Evolutionary conservation across 1,140 invertebrate genomes (phyloP).

Genomic region (Glossosoma conforme): DNA sequence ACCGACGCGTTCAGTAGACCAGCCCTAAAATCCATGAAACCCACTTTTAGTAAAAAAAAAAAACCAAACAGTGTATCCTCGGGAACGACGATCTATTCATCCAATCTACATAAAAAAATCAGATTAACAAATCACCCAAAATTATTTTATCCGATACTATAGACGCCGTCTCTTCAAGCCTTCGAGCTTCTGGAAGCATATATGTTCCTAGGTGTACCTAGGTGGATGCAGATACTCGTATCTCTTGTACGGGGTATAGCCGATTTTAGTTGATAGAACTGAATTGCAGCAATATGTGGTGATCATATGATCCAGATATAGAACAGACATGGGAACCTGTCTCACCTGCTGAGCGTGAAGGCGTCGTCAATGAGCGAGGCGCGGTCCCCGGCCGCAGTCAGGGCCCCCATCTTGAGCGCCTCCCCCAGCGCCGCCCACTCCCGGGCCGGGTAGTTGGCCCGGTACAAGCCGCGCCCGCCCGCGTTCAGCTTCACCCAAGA

Average conservation of each 20-base stretch:
- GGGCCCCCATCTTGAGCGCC: constrained; percentile 54
- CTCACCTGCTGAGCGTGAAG: constrained; percentile 66
- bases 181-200: too few relatives aligned
- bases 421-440: constrained; percentile 62
- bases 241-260: too few relatives aligned
- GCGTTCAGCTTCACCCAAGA: constrained; percentile 71
- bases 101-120: neutral
- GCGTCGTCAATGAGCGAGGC: constrained; percentile 73
- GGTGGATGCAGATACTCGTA: too few relatives aligned
- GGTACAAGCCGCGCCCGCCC: constrained; percentile 69
- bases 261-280: too few relatives aligned
- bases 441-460: constrained; percentile 65
- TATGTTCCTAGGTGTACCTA: too few relatives aligned
- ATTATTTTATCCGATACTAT: too few relatives aligned
- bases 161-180: too few relatives aligned
- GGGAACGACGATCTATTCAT: too few relatives aligned
- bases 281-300: too few relatives aligned
- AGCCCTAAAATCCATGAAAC: constrained; percentile 63
- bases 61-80: too few relatives aligned
- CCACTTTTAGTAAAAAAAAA: too few relatives aligned
- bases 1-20: constrained; percentile 64
- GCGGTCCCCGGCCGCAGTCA: constrained; percentile 56
- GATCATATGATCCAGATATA: too few relatives aligned
- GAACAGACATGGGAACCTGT: neutral
- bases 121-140: neutral